Base-by-base conservation (phyloP, 2,888 invertebrate species). In the Pyrgus malvae region DNA sequence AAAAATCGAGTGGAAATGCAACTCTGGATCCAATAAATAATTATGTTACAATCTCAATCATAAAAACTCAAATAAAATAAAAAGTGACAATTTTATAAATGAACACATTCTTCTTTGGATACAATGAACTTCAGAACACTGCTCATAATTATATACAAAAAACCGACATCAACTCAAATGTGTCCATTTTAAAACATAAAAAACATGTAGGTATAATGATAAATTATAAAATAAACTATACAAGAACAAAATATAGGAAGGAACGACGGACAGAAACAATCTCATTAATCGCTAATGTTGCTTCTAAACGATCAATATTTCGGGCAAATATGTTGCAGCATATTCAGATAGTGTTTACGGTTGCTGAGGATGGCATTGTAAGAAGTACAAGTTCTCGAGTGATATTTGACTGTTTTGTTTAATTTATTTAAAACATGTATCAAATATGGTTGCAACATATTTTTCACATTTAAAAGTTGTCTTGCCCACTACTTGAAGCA, bases 51-150 rank as follows among this genome's bases (percentile, higher is more conserved):
- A 84, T 81, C 80, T 84, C 79, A 80, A 64, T 68, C 61, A 65
- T 70, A 67, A 68, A 72, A 74, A 59, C 55, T 53, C 45, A 64
- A 71, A 70, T 66, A 70, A 72, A 65, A 70, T 74, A 76, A 76
- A 73, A 72, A 75, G 70, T 71, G 66, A 70, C 66, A 74, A 74
- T 75, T 69, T 65, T 73, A 72, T 72, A 80, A 80, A 83, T 85
- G 89, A 90, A 90, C 89, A 90, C 89, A 87, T 81, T 74, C 73
- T 69, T 89, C 89, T 90, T 89, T 90, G 89, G 89, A 78, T 74
- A 74, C 70, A 77, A 78, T 68, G 64, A 76, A 78, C 65, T 70
- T 66, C 69, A 67, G 72, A 76, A 78, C 77, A 78, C 75, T 64
- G 73, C 66, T 67, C 70, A 80, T 78, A 67, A 67, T 66, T 71